A percentile compares a stretch with the other conserved stretches of the same genome.
phyloP scores from a whole-genome alignment of 2,888 invertebrate genomes.

The Lepidonotus clava region DNA sequence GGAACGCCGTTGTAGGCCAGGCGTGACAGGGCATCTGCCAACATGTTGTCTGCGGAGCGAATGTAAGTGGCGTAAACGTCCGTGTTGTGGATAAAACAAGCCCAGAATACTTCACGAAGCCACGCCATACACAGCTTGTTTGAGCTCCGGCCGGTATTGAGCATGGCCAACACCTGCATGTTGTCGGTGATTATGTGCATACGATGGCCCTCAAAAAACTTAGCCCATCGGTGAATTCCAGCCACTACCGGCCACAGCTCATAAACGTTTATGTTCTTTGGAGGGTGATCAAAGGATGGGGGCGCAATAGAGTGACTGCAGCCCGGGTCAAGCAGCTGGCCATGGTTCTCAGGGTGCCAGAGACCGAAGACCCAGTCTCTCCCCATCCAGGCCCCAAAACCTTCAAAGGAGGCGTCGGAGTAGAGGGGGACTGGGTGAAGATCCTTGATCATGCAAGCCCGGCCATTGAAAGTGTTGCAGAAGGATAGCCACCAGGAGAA shows the following conservation, averaged over 20 bases:
- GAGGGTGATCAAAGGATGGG: background rate
- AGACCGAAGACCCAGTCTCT: background rate
- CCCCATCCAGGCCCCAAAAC: background rate
- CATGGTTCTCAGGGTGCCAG: too few species aligned
- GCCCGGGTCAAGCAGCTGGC: background rate
- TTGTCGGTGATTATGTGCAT: background rate
- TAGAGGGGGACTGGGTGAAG: background rate
- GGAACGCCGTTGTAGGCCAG: background rate
- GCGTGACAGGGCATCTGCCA: background rate
- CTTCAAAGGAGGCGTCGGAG: background rate
- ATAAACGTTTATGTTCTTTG: background rate
- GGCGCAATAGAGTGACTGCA: background rate
- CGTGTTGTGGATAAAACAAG: background rate
- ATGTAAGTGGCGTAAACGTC: background rate
- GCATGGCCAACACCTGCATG: background rate
- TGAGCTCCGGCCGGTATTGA: background rate
- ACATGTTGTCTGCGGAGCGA: background rate
- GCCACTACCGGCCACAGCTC: background rate
- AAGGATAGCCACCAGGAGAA: background rate
- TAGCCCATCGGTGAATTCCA: background rate
- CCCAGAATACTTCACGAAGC: background rate
- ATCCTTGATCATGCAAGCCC: background rate
- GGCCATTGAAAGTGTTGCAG: background rate
- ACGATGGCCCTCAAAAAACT: background rate
- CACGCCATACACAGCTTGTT: background rate